A percentile compares a stretch with the other conserved stretches of the same genome.
Evolutionary conservation across 2,113 vertebrate genomes (phyloP).

Genomic region (Nothoprocta perdicaria): DNA sequence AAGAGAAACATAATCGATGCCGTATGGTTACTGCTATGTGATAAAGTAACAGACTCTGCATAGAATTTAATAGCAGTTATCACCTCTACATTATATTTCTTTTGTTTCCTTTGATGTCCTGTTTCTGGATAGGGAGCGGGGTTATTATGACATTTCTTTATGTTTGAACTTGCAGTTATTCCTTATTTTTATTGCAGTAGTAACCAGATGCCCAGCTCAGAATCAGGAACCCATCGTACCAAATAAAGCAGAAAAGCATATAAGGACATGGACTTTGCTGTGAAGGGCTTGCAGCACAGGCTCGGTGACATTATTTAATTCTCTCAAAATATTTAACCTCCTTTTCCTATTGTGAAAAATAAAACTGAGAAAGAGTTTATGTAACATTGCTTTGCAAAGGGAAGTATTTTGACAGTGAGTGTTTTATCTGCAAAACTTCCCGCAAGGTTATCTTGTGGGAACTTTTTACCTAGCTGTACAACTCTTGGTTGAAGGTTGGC

Average conservation of each 20-base stretch:
- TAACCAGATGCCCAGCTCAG: neutral
- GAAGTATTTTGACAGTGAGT: neutral
- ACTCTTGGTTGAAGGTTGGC: neutral
- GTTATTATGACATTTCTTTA: neutral
- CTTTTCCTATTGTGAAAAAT: conserved; percentile 13
- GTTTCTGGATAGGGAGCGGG: neutral
- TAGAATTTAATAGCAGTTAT: conserved; percentile 1
- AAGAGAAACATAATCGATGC: neutral
- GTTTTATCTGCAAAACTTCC: conserved; percentile 12
- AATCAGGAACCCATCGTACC: neutral
- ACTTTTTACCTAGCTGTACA: neutral
- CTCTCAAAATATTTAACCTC: conserved; percentile 5
- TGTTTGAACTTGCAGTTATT: neutral
- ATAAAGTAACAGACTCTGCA: neutral
- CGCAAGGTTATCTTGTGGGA: neutral
- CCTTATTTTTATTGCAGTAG: neutral
- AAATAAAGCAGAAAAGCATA: neutral
- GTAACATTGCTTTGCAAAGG: neutral
- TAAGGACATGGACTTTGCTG: neutral
- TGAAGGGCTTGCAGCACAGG: neutral
- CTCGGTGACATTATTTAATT: conserved; percentile 8
- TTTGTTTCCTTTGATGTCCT: neutral
- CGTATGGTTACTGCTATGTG: neutral
- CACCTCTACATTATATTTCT: conserved; percentile 21
- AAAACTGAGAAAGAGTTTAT: neutral